Conservation (phyloP, 1,140 invertebrate genomes). For the Tetragonula clypearis region DNA sequence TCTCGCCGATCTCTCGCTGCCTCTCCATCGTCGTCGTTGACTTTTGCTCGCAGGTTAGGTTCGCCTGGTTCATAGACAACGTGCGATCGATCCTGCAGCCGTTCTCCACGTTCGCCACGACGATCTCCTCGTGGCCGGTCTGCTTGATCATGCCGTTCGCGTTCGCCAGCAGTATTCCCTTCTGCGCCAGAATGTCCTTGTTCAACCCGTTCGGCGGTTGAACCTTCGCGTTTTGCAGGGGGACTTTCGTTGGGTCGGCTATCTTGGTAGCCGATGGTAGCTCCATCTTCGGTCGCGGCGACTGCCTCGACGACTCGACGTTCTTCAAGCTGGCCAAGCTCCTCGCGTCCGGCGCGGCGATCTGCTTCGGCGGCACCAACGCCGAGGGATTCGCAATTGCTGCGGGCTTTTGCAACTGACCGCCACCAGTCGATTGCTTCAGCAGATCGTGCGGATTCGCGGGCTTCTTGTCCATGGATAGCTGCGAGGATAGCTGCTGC, state of each 20-base stretch:
- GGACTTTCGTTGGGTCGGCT: constrained; percentile 69
- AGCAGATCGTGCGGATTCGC: constrained; percentile 70
- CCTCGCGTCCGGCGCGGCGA: constrained; percentile 62
- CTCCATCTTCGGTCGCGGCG: constrained; percentile 74
- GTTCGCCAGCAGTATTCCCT: constrained; percentile 59
- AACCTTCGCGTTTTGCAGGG: constrained; percentile 65
- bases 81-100: constrained; percentile 63
- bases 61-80: constrained; percentile 72
- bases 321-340: constrained; percentile 43
- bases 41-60: constrained; percentile 61
- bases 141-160: constrained; percentile 72
- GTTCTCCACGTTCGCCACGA: constrained; percentile 25
- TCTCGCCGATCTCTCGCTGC: constrained; percentile 18
- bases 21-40: neutral
- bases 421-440: constrained; percentile 62
- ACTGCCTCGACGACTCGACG: constrained; percentile 58
- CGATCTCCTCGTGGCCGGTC: constrained; percentile 39
- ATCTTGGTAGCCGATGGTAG: constrained; percentile 71
- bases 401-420: constrained; percentile 39
- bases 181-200: constrained; percentile 72
- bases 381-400: constrained; percentile 38
- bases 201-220: constrained; percentile 67
- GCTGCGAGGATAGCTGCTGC: constrained; percentile 10
- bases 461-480: constrained; percentile 66
- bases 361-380: constrained; percentile 57